Base-by-base conservation (phyloP, 1,140 invertebrate genomes). In the Diuraphis noxia region DNA sequence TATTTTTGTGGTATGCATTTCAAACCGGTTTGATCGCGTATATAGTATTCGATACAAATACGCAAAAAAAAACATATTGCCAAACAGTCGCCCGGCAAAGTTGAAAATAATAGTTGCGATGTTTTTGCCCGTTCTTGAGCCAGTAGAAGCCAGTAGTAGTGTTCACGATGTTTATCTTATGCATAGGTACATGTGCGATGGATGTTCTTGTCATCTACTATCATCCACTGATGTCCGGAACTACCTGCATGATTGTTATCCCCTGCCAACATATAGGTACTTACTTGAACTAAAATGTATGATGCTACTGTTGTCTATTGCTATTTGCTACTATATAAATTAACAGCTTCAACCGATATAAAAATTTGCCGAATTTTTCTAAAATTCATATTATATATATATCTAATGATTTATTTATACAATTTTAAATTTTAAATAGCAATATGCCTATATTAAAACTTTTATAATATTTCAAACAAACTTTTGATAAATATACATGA, bases 1-100 rank as follows among this genome's bases (percentile, higher is more conserved):
- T 88, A 56, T 88, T 40, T 88, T 63, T 88, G 86, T 6, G 49
- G 49, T 63, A 88, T 88, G 49, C 36, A 87, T 88, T 88, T 88
- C 85, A 88, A 88, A 88, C 86, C 86, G 86, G 86, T 88, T 63
- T 63, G 36, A 63, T 88, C 36, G 36, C 25, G 25, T 40, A 56
- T 40, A 56, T 13, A 88, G 38, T 88, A 88, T 88, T 63, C 49
- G 52, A 88, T 56, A 86, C n/a, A 46, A 86, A 86, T 49, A 86
- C 49, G 49, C 52, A 56, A 88, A 88, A 87, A 87, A 88, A 88
- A 56, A 63, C 86, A 88, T 36, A 56, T 88, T 38, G 49, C 52
- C 23, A 88, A 88, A 88, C 40, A 21, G 86, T 63, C 36, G 13
- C 36, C 17, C 30, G 25, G 49, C 86, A 88, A 40, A 88, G 36